Conservation (phyloP, 2,797 vertebrate species). For the Gallinago nigripennis region DNA sequence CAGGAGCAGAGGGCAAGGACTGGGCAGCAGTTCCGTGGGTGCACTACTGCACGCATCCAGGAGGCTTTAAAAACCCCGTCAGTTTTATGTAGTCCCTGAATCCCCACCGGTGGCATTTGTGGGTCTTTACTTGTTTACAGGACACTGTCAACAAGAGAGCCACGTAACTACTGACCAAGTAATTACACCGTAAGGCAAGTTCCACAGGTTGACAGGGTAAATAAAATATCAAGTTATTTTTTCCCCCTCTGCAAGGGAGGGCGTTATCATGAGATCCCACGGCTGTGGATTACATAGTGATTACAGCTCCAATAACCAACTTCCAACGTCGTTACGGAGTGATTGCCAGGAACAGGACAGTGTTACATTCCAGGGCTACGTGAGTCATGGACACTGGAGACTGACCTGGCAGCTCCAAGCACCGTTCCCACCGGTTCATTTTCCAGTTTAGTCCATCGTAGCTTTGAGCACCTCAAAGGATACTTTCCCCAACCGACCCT, state of each 20-base stretch:
- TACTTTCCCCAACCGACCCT: neutral
- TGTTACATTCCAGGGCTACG: neutral
- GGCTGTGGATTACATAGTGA: constrained; percentile 6
- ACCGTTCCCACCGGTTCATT: neutral
- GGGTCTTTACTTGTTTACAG: constrained; percentile 51
- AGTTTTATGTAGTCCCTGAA: neutral
- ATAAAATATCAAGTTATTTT: constrained; percentile 66
- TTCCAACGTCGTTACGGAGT: neutral
- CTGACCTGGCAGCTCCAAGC: neutral
- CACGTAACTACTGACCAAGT: constrained; percentile 68
- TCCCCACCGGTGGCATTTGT: constrained; percentile 19
- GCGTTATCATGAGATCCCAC: constrained; percentile 12
- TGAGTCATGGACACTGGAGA: neutral
- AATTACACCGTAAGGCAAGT: constrained; percentile 63
- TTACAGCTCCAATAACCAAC: constrained; percentile 47
- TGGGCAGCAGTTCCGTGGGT: neutral
- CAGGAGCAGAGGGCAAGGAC: neutral
- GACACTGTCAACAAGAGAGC: constrained; percentile 8
- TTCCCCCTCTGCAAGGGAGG: constrained; percentile 22
- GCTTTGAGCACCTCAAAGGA: neutral
- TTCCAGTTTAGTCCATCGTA: neutral
- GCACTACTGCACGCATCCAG: neutral
- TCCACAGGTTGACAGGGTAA: constrained; percentile 60
- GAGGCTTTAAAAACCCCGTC: neutral
- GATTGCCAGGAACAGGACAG: neutral